Percentiles rank a stretch among this genome's conserved stretches.
phyloP scores from a whole-genome alignment of 2,888 invertebrate species.

The Brachypalpus laphriformis region DNA sequence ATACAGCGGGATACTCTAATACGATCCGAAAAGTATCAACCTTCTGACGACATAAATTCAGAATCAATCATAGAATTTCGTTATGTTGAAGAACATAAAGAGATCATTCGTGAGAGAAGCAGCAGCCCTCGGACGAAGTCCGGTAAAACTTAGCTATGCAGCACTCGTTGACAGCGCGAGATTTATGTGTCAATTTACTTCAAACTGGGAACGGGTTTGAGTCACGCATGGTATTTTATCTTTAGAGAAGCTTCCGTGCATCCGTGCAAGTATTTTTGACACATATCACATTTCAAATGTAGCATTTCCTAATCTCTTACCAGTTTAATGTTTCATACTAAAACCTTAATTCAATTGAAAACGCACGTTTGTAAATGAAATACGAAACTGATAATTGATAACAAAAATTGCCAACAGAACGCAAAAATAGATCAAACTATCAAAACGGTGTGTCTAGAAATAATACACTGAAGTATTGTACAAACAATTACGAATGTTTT shows the following conservation, averaged over 20 bases:
- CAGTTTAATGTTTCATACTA: too few species aligned
- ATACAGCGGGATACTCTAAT: constrained; percentile 34
- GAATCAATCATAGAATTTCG: constrained; percentile 61
- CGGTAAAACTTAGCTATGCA: too few species aligned
- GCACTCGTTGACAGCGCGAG: too few species aligned
- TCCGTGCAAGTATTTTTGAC: too few species aligned
- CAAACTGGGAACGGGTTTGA: too few species aligned
- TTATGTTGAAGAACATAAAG: constrained; percentile 63
- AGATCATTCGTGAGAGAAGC: constrained; percentile 76
- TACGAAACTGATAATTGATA: neutral
- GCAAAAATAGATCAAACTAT: neutral
- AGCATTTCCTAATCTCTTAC: too few species aligned
- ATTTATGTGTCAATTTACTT: too few species aligned
- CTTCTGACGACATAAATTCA: constrained; percentile 66
- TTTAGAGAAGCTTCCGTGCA: too few species aligned
- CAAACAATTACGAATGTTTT: neutral
- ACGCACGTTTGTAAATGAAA: constrained; percentile 8
- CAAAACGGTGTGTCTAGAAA: neutral
- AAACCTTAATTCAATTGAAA: neutral
- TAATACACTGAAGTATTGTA: neutral
- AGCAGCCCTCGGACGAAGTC: constrained; percentile 81
- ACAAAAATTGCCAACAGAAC: neutral
- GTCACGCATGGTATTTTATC: too few species aligned
- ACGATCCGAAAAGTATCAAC: constrained; percentile 37
- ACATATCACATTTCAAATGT: too few species aligned